Conservation (phyloP, 2,888 invertebrate genomes). For the Epinotia bilunana region DNA sequence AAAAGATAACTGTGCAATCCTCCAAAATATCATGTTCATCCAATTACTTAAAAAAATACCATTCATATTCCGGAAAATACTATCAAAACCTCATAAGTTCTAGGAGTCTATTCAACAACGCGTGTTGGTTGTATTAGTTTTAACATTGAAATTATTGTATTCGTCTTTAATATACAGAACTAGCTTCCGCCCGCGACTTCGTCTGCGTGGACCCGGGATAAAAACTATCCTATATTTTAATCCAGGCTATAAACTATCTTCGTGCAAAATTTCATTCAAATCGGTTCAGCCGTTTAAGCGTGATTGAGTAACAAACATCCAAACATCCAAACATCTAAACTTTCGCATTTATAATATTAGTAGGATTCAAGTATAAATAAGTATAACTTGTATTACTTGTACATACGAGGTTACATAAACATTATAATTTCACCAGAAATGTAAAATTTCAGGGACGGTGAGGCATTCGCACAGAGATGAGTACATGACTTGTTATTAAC, state of each 20-base stretch:
- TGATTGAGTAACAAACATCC: too few relatives aligned
- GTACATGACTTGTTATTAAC: slow-evolving; percentile 12
- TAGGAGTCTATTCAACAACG: neutral
- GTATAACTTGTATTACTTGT: neutral
- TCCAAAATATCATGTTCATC: neutral
- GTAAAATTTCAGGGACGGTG: slow-evolving; percentile 27
- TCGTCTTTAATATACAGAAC: too few relatives aligned
- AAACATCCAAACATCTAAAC: too few relatives aligned
- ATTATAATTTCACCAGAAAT: neutral
- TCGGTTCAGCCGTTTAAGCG: too few relatives aligned
- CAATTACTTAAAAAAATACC: neutral
- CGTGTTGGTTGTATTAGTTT: neutral
- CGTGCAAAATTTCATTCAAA: too few relatives aligned
- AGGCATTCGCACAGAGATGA: slow-evolving; percentile 3
- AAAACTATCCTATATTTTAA: too few relatives aligned
- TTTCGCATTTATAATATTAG: too few relatives aligned
- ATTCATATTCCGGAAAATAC: too few relatives aligned
- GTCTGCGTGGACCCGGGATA: too few relatives aligned
- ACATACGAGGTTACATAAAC: neutral
- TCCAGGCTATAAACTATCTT: too few relatives aligned
- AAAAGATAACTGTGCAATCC: neutral
- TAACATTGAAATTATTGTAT: too few relatives aligned
- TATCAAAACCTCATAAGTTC: neutral
- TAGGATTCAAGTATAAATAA: neutral
- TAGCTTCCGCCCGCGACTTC: too few relatives aligned